These are phyloP conservation scores for Azorinus chamasolen DNA, from an alignment of 2,888 invertebrate genomes.

Conservation along the genomic window DNA sequence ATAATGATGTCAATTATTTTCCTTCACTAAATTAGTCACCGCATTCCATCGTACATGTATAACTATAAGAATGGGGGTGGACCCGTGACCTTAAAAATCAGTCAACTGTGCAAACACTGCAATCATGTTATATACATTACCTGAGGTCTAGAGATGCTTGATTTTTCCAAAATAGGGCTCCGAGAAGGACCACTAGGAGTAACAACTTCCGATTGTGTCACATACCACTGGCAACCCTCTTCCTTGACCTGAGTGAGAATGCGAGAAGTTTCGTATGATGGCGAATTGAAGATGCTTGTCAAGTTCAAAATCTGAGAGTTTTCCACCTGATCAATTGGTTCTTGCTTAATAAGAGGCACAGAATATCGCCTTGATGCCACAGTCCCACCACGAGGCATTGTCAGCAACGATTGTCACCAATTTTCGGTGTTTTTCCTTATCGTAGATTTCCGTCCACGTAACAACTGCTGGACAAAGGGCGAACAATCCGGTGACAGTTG, in stretches of 20 bases:
- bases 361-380: conserved; percentile 71
- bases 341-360: conserved; percentile 76
- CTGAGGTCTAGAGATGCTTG: conserved; percentile 72
- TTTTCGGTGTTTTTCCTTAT: conserved; percentile 42
- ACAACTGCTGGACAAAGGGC: conserved; percentile 56
- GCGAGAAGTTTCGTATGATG: conserved; percentile 43
- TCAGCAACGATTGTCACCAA: conserved; percentile 25
- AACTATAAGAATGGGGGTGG: conserved; percentile 10
- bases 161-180: conserved; percentile 66
- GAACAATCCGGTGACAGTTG: conserved; percentile 37
- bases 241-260: conserved; percentile 64
- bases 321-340: conserved; percentile 67
- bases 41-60: neutral
- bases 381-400: conserved; percentile 75
- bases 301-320: conserved; percentile 76
- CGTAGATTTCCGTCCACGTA: conserved; percentile 50
- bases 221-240: conserved; percentile 47
- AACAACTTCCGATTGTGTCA: conserved; percentile 42
- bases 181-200: conserved; percentile 60
- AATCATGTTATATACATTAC: conserved; percentile 48
- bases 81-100: conserved; percentile 41
- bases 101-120: conserved; percentile 42
- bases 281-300: conserved; percentile 73
- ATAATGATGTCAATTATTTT: too few species aligned
- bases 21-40: too few species aligned